Evolutionary conservation across 2,797 vertebrate genomes (phyloP), one percentile per base, ranked within the genome.

Genomic region (Melanotaenia parkinsoni): DNA sequence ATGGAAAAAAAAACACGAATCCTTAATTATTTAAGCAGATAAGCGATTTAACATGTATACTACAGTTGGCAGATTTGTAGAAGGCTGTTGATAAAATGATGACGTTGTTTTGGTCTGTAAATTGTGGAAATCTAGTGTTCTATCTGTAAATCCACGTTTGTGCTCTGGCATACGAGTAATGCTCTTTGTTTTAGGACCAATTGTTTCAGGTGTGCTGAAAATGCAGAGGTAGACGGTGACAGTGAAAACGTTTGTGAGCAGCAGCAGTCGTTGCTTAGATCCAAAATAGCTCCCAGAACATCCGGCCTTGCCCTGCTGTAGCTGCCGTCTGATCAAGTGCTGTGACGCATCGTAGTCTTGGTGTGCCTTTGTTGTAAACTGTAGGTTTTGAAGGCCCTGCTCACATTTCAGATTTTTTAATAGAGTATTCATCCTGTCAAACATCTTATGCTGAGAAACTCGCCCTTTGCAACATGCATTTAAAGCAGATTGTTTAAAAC

Each of bases 361-460:
- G 33, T 79, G 83, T 86, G 88, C 88, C 87, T 89, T 81, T 61
- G 69, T 79, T 56, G 62, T 75, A 53, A 73, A 50, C 71, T 63
- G 57, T 81, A 69, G 64, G 57, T 70, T 32, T 53, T 38, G n/a
- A 63, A 67, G 63, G 40, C 51, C 79, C 30, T 72, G 58, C 61
- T 82, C 14, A 30, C 66, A 33, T 68, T 57, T 35, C 40, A 47
- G 57, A 65, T 62, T 9, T 62, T 37, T 14, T 9, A 10, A 12
- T 22, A 38, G 28, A 24, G 40, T 24, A 50, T 68, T 32, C 8
- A 6, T 67, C 47, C 50, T 10, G 2, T 40, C 22, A 45, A 24
- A n/a, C 33, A n/a, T 58, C 13, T 5, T 2, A 51, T 50, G 38
- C 38, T 16, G 20, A 61, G 45, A 71, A 65, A 70, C 40, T n/a